Evolutionary conservation across 2,888 invertebrate genomes (phyloP).

Genomic region (Calameuta idolon): DNA sequence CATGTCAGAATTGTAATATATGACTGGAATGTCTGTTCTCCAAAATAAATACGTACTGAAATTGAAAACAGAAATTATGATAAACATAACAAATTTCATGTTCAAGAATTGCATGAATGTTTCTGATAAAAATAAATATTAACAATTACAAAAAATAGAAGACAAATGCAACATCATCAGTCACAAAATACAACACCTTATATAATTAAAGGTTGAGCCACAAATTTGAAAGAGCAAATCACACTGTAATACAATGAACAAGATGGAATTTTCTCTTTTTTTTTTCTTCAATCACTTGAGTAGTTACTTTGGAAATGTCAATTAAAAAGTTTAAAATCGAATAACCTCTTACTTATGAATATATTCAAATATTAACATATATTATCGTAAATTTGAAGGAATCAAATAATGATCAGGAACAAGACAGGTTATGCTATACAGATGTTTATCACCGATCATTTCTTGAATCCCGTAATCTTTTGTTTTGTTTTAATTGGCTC

Average conservation of each 20-base stretch:
- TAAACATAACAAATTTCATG: neutral
- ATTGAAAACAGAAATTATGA: neutral
- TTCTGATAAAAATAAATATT: neutral
- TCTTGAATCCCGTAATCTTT: neutral
- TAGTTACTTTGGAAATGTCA: neutral
- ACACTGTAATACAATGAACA: neutral
- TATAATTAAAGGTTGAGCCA: neutral
- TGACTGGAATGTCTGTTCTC: neutral
- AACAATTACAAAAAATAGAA: no score
- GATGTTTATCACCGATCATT: neutral
- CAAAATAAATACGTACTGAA: neutral
- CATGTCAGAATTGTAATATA: neutral
- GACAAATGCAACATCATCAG: no score
- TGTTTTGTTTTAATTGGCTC: conserved; percentile 25
- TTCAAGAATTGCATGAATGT: neutral
- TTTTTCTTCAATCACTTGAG: neutral
- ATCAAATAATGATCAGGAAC: neutral
- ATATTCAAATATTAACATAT: neutral
- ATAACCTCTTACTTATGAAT: neutral
- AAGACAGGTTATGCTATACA: neutral
- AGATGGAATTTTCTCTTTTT: neutral
- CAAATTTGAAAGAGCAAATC: neutral
- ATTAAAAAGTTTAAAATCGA: neutral
- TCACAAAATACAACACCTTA: neutral
- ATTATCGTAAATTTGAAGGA: neutral